Base-by-base conservation (phyloP, 2,888 invertebrate species). In the Petrolisthes manimaculis region DNA sequence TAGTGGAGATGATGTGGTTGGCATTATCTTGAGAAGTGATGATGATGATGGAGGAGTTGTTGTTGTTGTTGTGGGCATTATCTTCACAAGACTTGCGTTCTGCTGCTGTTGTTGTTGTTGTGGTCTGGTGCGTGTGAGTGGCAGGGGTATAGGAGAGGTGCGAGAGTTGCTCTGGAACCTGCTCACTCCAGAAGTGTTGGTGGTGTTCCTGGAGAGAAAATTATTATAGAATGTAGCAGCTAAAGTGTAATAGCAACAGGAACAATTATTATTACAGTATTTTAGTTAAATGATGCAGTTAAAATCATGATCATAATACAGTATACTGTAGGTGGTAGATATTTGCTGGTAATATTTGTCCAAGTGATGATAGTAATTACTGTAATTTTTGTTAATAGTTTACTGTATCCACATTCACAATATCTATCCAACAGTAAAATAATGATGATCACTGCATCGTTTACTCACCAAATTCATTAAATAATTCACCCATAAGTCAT, bases 41-140 rank as follows among this genome's bases (percentile, higher is more conserved):
- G 77, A 51, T 37, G 84, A 24, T 56, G 9, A 37, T 67, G 78
- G 78, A 53, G 56, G 37, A 67, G 75, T 24, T 5, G 51, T 14
- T 74, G 55, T 37, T 61, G n/a, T 71, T 14, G 71, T n/a, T 8
- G 71, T 71, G 14, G 71, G 71, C 71, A 71, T 71, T n/a, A 71
- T 71, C 71, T 71, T 71, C n/a, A 61, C 61, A 2, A 71, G 71
- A 6, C 21, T 8, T 71, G 21, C 2, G 6, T n/a, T 71, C 71
- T 71, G 61, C 61, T 61, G 61, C 61, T 61, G n/a, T 6, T 71
- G 71, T n/a, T 78, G 54, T 78, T 12, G 54, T 51, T 78, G 54
- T 54, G 24, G 54, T 78, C 54, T 78, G 56, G 3, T 67, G 83
- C 51, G 67, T 54, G 14, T 21, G 24, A 14, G 9, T n/a, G 78